Evolutionary conservation across 2,113 vertebrate species (phyloP), one percentile per base, ranked within the genome.

Genomic region (Pelobates fuscus): DNA sequence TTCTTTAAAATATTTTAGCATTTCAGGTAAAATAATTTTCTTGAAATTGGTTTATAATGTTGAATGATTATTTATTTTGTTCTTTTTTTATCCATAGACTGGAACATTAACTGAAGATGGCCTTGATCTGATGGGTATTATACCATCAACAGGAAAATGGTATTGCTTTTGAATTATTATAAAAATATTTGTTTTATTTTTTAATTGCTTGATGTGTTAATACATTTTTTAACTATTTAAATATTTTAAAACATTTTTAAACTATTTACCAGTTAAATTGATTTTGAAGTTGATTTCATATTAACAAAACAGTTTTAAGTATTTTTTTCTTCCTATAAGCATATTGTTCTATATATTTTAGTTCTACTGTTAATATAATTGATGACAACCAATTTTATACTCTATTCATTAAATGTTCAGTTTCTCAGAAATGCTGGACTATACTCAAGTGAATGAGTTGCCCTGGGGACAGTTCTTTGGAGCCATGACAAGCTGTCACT

Each of bases 61-160:
- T 32, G 10, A 37, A 37, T 37, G 10, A 37, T 6, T 37, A 43
- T 27, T 15, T 23, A n/a, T 10, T 17, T 49, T 17, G 23, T n/a
- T 20, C 59, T 20, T 57, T n/a, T 62, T 71, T 18, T 18, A 11
- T 21, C n/a, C 80, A 61, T 81, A 93, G 92, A 93, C 92, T 74
- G 92, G 92, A 61, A 93, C 91, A 71, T 84, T 93, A 76, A 93
- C 92, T 15, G 88, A 85, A 78, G 91, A 92, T 27, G 89, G 91
- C 60, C 80, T 93, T 87, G 91, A 93, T 80, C 81, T 91, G 62
- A 90, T 89, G 92, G 91, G 89, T 57, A 78, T 88, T 5, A 55
- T 90, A 32, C 83, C 89, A 29, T 84, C 81, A 25, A 72, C 86
- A 75, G 79, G 77, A 73, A 86, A 70, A 25, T 71, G 89, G 92